phyloP scores from a whole-genome alignment of 2,797 vertebrate genomes.

The Peromyscus aztecus region DNA sequence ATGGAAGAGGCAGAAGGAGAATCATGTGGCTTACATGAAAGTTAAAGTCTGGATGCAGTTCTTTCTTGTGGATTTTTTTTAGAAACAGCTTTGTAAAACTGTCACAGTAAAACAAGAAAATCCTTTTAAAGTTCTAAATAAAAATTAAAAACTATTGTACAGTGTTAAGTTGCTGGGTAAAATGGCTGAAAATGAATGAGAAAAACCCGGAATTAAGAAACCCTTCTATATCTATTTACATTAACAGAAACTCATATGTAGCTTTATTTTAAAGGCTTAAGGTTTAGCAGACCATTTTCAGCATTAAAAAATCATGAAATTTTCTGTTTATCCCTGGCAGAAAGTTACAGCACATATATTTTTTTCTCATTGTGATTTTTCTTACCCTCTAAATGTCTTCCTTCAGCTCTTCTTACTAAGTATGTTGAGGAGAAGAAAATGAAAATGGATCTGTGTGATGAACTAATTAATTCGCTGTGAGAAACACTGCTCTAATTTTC shows the following conservation, averaged over 20 bases:
- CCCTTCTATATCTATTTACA: neutral
- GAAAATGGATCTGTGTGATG: neutral
- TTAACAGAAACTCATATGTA: neutral
- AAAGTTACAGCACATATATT: neutral
- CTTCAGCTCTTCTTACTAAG: neutral
- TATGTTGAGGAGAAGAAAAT: neutral
- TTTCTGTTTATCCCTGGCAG: slow-evolving; percentile 14
- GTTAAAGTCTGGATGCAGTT: slow-evolving; percentile 57
- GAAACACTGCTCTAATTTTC: neutral
- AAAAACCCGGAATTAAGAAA: neutral
- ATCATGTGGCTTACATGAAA: slow-evolving; percentile 66
- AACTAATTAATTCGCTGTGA: neutral
- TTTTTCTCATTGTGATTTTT: slow-evolving; percentile 23
- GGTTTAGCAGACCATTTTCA: slow-evolving; percentile 22
- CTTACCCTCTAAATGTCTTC: neutral
- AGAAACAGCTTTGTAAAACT: slow-evolving; percentile 35
- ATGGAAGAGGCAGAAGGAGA: slow-evolving; percentile 45
- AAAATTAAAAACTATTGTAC: slow-evolving; percentile 39
- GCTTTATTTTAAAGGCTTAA: neutral
- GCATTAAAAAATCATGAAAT: slow-evolving; percentile 12
- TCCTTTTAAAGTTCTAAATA: neutral
- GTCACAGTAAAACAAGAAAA: slow-evolving; percentile 24
- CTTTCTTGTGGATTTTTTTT: slow-evolving; percentile 38
- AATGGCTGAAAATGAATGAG: slow-evolving; percentile 27
- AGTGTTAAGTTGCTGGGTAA: neutral